Percentiles rank a stretch among this genome's conserved stretches.
Conservation (phyloP, 2,888 invertebrate species). For the Hoplodrina ambigua region DNA sequence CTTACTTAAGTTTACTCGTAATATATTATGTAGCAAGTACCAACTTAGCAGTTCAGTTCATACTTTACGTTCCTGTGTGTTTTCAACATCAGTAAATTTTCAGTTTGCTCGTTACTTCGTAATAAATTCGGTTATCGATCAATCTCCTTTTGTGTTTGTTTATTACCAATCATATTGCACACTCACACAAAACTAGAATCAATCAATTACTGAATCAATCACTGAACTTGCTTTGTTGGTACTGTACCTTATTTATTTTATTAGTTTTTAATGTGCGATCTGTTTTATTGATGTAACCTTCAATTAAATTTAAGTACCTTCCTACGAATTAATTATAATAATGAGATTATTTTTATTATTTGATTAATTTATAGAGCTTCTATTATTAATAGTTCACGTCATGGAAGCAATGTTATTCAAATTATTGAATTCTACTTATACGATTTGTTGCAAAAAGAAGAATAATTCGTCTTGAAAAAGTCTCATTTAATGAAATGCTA, state of each 20-base stretch:
- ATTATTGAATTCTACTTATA: too few species aligned
- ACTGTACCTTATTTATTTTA: slow-evolving; percentile 46
- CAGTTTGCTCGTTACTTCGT: slow-evolving; percentile 71
- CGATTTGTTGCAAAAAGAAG: too few species aligned
- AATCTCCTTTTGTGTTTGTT: slow-evolving; percentile 53
- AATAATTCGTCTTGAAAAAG: too few species aligned
- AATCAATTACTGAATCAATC: slow-evolving; percentile 64
- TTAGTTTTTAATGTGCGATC: slow-evolving; percentile 44
- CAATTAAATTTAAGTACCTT: slow-evolving; percentile 24
- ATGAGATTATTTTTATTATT: background rate
- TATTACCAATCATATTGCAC: slow-evolving; percentile 55
- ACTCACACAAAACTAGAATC: slow-evolving; percentile 55
- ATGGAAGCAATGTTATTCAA: too few species aligned
- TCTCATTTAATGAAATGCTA: too few species aligned
- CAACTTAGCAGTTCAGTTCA: background rate
- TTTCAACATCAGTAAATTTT: slow-evolving; percentile 60
- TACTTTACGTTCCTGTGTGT: slow-evolving; percentile 59
- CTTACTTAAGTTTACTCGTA: background rate
- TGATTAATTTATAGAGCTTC: too few species aligned
- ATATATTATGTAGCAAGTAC: too few species aligned
- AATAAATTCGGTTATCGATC: slow-evolving; percentile 60
- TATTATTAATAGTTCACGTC: background rate
- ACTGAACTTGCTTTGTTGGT: slow-evolving; percentile 34
- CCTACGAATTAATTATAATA: slow-evolving; percentile 28
- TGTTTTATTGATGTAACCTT: slow-evolving; percentile 21